Conservation (phyloP, 92 coral and sea anemone genomes). For the Metridium senile region DNA sequence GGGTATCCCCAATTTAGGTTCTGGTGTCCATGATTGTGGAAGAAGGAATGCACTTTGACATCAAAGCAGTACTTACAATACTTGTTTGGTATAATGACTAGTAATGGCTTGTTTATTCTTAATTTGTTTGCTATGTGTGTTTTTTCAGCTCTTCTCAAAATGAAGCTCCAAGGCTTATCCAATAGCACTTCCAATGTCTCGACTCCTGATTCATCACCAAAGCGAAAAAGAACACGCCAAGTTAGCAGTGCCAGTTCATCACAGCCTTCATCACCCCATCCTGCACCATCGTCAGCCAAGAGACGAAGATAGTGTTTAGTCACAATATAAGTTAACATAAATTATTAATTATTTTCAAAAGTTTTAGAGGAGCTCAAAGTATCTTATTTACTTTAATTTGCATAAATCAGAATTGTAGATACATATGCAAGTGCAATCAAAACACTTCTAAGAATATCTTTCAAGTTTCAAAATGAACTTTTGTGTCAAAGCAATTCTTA, state of each 20-base stretch:
- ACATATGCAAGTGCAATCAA: neutral
- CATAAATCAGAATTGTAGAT: neutral
- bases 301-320: slow-evolving; percentile 80
- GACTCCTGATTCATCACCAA: slow-evolving; percentile 99
- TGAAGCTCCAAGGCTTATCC: slow-evolving; percentile 85
- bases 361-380: slow-evolving; percentile 16
- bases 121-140: no score
- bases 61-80: no score
- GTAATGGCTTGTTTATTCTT: neutral
- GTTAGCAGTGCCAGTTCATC: slow-evolving; percentile 96
- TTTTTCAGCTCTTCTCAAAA: slow-evolving; percentile 77
- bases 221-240: slow-evolving; percentile 94
- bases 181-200: slow-evolving; percentile 78
- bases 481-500: no score
- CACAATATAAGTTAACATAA: slow-evolving; percentile 6
- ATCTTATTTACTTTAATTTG: slow-evolving; percentile 7
- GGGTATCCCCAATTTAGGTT: no score
- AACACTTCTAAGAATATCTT: no score
- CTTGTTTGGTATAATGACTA: no score
- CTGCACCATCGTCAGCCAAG: slow-evolving; percentile 85
- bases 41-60: no score
- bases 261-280: slow-evolving; percentile 97
- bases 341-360: slow-evolving; percentile 27
- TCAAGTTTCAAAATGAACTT: no score
- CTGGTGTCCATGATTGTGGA: no score